A percentile compares a stretch with the other conserved stretches of the same genome.
Conservation (phyloP, 2,888 invertebrate genomes). For the Cyaniris semiargus region DNA sequence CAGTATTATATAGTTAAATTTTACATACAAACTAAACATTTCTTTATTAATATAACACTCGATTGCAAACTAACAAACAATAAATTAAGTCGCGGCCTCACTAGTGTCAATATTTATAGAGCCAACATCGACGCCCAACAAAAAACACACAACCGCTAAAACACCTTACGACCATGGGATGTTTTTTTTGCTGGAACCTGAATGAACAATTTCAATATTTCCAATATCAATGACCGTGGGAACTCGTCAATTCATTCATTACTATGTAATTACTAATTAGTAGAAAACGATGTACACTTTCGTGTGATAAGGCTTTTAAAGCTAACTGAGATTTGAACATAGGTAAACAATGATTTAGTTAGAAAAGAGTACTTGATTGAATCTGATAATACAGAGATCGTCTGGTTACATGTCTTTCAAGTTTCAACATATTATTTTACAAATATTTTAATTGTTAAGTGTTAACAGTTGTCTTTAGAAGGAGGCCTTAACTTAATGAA, state of each 20-base stretch:
- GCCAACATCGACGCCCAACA: slow-evolving; percentile 67
- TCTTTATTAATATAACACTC: slow-evolving; percentile 33
- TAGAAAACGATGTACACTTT: neutral
- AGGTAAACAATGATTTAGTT: neutral
- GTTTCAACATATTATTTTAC: neutral
- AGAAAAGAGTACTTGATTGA: too few relatives aligned
- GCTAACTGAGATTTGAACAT: neutral
- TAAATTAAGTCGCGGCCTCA: slow-evolving; percentile 44
- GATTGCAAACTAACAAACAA: slow-evolving; percentile 53
- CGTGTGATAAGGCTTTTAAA: neutral
- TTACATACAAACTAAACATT: neutral
- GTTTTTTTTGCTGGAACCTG: slow-evolving; percentile 13
- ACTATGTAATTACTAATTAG: neutral
- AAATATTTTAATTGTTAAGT: neutral
- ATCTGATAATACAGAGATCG: too few relatives aligned
- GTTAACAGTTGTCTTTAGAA: neutral
- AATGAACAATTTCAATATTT: slow-evolving; percentile 50
- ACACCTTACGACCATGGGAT: slow-evolving; percentile 58
- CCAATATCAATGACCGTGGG: neutral
- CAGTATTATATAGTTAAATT: neutral
- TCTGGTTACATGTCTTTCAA: neutral
- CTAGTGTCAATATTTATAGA: slow-evolving; percentile 63
- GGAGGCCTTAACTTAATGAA: neutral
- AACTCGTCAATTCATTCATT: neutral
- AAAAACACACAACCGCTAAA: slow-evolving; percentile 72